Evolutionary conservation across 2,888 invertebrate genomes (phyloP).

Genomic region (Spilarctia lutea): DNA sequence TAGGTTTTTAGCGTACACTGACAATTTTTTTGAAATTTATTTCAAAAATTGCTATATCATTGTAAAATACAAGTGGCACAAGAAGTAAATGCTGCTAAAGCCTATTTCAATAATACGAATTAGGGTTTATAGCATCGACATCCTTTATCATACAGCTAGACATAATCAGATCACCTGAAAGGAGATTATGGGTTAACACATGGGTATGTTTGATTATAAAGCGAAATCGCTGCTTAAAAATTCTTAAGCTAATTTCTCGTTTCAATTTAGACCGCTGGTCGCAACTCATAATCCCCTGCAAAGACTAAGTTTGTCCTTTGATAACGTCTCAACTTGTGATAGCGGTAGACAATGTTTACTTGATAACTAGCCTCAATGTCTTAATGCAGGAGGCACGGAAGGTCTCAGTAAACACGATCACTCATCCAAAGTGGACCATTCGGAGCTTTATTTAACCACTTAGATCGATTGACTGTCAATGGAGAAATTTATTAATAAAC

Average conservation of each 20-base stretch:
- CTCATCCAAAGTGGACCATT: slow-evolving; percentile 7
- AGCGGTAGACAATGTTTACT: slow-evolving; percentile 1
- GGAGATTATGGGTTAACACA: too few species aligned
- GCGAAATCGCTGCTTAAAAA: too few species aligned
- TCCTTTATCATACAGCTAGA: too few species aligned
- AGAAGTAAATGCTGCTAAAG: not conserved
- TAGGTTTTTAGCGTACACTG: not conserved
- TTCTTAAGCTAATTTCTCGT: not conserved
- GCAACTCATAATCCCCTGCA: not conserved
- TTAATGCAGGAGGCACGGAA: slow-evolving; percentile 8
- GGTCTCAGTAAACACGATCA: slow-evolving; percentile 22
- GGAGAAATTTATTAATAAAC: slow-evolving; percentile 1
- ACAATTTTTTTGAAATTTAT: not conserved
- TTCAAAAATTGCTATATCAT: not conserved
- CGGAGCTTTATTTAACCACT: slow-evolving; percentile 6
- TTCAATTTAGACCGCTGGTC: too few species aligned
- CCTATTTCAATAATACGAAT: not conserved
- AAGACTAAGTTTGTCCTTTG: not conserved
- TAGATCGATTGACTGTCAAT: slow-evolving; percentile 15
- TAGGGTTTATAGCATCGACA: not conserved
- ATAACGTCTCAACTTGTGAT: not conserved
- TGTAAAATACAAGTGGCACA: not conserved
- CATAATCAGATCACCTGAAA: too few species aligned
- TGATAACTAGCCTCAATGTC: slow-evolving; percentile 6
- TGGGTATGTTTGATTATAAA: too few species aligned